Percentiles rank a stretch among this genome's conserved stretches.
Evolutionary conservation across 2,888 invertebrate species (phyloP).

Genomic region (Eugnorisma glareosa): DNA sequence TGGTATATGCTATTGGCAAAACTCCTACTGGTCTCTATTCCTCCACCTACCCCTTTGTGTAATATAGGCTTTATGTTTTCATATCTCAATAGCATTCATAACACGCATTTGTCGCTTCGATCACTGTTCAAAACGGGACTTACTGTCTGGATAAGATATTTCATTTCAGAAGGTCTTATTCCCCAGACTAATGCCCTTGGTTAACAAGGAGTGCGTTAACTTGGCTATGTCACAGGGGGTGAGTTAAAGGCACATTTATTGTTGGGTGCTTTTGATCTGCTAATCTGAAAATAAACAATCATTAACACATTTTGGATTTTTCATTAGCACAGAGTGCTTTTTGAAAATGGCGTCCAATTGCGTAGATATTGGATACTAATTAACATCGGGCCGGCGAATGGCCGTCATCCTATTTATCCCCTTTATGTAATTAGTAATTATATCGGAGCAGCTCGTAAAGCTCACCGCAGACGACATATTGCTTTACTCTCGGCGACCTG

Average conservation of each 20-base stretch:
- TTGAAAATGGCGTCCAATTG: neutral
- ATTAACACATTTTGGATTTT: neutral
- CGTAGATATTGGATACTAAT: constrained; percentile 22
- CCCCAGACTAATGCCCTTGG: constrained; percentile 13
- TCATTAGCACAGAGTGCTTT: neutral
- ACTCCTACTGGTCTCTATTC: neutral
- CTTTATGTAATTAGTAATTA: constrained; percentile 72
- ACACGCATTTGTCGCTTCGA: constrained; percentile 8
- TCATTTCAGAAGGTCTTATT: constrained; percentile 15
- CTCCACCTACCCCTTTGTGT: neutral
- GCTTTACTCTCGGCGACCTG: constrained; percentile 64
- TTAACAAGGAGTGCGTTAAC: neutral
- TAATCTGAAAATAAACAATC: neutral
- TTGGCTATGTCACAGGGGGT: neutral
- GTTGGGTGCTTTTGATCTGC: neutral
- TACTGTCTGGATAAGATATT: constrained; percentile 37
- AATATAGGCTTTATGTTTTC: neutral
- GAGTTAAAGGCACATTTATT: neutral
- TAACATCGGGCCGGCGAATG: neutral
- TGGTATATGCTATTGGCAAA: neutral
- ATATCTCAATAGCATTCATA: neutral
- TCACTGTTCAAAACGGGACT: constrained; percentile 13
- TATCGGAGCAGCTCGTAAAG: constrained; percentile 72
- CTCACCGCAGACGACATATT: constrained; percentile 65
- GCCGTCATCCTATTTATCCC: constrained; percentile 23